These are phyloP conservation scores for Gymnogyps californianus DNA, from an alignment of 2,113 vertebrate species.

Conservation along the genomic window DNA sequence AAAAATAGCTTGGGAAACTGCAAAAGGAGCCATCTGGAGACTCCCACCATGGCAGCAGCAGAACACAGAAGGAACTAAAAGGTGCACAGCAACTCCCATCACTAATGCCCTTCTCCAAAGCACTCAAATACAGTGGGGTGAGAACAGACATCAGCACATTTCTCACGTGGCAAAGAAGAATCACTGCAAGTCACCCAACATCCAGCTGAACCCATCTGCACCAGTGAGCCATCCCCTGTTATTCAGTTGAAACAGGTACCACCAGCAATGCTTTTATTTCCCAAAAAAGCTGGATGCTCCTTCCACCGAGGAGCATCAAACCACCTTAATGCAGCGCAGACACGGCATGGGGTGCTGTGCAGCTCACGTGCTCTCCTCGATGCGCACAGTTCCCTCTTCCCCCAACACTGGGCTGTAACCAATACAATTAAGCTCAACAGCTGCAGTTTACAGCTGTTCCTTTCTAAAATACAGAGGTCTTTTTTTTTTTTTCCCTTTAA, in stretches of 20 bases:
- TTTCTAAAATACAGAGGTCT: neutral
- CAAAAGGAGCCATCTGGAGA: conserved; percentile 51
- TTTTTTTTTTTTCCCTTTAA: neutral
- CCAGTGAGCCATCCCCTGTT: neutral
- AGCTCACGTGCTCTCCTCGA: accelerated
- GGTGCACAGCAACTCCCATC: neutral
- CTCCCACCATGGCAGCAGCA: neutral
- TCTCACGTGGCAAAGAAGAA: neutral
- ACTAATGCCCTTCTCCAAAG: neutral
- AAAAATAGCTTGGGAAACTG: conserved; percentile 25
- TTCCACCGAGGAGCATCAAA: neutral
- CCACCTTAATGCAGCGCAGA: accelerated
- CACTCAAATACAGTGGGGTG: accelerated
- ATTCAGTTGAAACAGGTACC: neutral
- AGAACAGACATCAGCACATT: neutral
- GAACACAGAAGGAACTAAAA: neutral
- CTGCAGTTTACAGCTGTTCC: conserved; percentile 26
- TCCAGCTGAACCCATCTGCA: neutral
- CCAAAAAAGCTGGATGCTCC: neutral
- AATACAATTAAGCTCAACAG: neutral
- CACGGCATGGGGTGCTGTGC: accelerated
- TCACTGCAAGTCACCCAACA: neutral
- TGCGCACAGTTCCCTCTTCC: neutral
- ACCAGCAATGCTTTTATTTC: neutral
- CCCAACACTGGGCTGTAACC: neutral